phyloP scores from a whole-genome alignment of 2,113 vertebrate genomes.

The Ondatra zibethicus region DNA sequence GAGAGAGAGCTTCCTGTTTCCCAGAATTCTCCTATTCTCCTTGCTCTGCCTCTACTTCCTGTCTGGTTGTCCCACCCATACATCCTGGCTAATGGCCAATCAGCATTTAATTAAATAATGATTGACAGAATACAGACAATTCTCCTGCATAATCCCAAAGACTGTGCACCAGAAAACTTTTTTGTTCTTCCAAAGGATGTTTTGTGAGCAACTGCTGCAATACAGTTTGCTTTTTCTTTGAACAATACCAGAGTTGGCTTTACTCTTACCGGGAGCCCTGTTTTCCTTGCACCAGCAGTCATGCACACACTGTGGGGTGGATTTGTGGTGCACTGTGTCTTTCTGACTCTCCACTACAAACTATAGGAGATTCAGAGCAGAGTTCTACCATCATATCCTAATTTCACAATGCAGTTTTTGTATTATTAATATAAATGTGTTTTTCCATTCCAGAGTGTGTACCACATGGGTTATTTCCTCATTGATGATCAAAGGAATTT shows the following conservation, averaged over 20 bases:
- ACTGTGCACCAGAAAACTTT: neutral
- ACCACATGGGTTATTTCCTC: slow-evolving; percentile 4
- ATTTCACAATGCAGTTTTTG: slow-evolving; percentile 60
- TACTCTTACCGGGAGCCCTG: slow-evolving; percentile 5
- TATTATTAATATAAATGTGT: slow-evolving; percentile 52
- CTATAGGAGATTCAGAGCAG: slow-evolving; percentile 18
- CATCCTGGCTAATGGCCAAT: too few species aligned
- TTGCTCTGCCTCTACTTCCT: too few species aligned
- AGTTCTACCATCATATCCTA: slow-evolving; percentile 14
- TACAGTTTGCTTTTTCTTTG: slow-evolving; percentile 21
- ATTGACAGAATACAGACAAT: too few species aligned
- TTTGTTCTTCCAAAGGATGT: neutral
- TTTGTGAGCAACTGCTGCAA: neutral
- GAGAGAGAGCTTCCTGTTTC: too few species aligned
- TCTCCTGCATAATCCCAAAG: neutral
- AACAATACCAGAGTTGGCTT: slow-evolving; percentile 52
- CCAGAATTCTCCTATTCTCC: too few species aligned
- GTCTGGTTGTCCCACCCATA: too few species aligned
- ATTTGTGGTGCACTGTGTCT: slow-evolving; percentile 4
- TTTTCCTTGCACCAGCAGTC: slow-evolving; percentile 45
- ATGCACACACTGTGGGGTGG: neutral
- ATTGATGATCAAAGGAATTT: slow-evolving; percentile 66
- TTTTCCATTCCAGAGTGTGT: slow-evolving; percentile 70
- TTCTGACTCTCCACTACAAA: slow-evolving; percentile 30
- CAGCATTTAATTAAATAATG: too few species aligned